Evolutionary conservation across 2,797 vertebrate genomes (phyloP), one percentile per base, ranked within the genome.

Genomic region (Chaunax sp.): DNA sequence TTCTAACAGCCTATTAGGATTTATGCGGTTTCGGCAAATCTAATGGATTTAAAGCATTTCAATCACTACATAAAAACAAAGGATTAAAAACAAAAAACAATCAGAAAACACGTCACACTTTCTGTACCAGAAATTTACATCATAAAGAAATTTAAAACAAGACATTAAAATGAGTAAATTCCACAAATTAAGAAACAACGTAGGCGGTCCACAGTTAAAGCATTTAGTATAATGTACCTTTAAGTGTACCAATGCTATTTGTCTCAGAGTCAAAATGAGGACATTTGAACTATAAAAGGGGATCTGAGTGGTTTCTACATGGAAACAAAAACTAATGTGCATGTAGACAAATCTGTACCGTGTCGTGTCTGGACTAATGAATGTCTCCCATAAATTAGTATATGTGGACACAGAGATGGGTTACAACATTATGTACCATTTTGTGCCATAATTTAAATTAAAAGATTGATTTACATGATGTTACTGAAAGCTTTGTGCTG

Each of bases 401-500:
- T 18, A 41, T 26, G 50, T 59, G 20, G n/a, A 53, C 60, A 26
- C 0, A 19, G 20, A 50, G 40, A 35, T 11, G 37, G 12, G 35
- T 30, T 16, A 33, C 14, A 30, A 7, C 53, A 43, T 57, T 22
- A 37, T 40, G 73, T 60, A 80, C 69, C 68, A 16, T 43, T 66
- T 67, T 47, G 55, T 63, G 65, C 56, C 63, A 45, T 62, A 8
- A 50, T 55, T 77, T 80, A 90, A 67, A 83, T 89, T 86, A 83
- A 91, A 90, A 64, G 23, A 77, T 66, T 74, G 20, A 78, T 61
- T 71, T 69, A 84, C 4, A 54, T 61, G 74, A 64, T 10, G 57
- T 58, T 66, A 18, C 10, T 68, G 38, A 51, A 43, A 52, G 7
- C 16, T 37, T 28, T 35, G 26, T 16, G 33, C 18, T 43, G 11